Conservation (phyloP, 2,888 invertebrate species). For the Ellobium chinense region DNA sequence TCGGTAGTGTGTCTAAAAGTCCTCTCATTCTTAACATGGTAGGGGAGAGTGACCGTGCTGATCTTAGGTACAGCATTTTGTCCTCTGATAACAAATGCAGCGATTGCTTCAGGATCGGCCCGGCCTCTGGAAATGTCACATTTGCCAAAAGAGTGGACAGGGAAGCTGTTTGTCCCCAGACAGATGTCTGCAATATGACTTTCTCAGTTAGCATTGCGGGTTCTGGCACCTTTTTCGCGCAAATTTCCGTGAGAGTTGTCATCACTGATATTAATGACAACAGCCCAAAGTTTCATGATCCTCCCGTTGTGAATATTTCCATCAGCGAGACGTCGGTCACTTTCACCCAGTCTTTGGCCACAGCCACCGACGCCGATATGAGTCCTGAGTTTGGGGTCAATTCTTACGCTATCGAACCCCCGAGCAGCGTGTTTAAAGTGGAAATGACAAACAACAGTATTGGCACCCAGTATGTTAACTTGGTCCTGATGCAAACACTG, state of each 20-base stretch:
- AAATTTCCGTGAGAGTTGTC: conserved; percentile 84
- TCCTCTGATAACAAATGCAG: not conserved
- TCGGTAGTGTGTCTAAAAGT: conserved; percentile 43
- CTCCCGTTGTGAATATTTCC: not conserved
- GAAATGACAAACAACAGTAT: conserved; percentile 30
- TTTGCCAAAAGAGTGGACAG: conserved; percentile 37
- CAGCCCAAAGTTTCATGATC: conserved; percentile 87
- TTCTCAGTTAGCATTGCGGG: conserved; percentile 38
- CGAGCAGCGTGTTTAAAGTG: conserved; percentile 86
- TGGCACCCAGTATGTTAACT: conserved; percentile 81
- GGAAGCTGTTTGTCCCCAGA: conserved; percentile 39
- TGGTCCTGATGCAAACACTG: conserved; percentile 78
- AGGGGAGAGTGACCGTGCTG: conserved; percentile 20
- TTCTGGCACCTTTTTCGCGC: conserved; percentile 81
- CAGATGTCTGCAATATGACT: conserved; percentile 22
- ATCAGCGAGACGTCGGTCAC: conserved; percentile 39
- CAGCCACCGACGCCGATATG: conserved; percentile 46
- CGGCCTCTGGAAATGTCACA: conserved; percentile 32
- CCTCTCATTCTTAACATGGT: conserved; percentile 17
- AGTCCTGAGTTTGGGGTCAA: conserved; percentile 34
- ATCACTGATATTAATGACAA: conserved; percentile 98
- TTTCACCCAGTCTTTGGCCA: conserved; percentile 15
- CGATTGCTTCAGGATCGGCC: conserved; percentile 34
- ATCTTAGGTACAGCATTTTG: conserved; percentile 45
- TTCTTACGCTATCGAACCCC: conserved; percentile 39